phyloP scores from a whole-genome alignment of 1,140 invertebrate species.

The Zaprionus ornatus region DNA sequence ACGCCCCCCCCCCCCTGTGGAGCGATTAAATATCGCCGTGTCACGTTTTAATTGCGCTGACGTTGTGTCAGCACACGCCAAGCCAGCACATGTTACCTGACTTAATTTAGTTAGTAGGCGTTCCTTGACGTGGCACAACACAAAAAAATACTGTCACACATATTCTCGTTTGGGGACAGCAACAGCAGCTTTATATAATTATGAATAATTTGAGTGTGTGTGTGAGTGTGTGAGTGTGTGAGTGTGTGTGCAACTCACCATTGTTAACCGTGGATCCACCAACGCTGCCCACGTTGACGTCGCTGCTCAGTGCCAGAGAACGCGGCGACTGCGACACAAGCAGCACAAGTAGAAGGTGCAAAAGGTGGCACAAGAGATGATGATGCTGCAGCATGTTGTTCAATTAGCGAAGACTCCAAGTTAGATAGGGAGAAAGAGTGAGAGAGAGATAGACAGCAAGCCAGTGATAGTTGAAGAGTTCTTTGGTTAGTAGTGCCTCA shows the following conservation, averaged over 20 bases:
- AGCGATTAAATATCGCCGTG: constrained; percentile 23
- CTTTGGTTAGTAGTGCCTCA: not conserved
- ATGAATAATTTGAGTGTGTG: not conserved
- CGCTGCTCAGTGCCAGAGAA: constrained; percentile 52
- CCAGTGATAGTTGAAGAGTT: not conserved
- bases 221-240: not conserved
- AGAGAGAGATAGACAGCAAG: not conserved
- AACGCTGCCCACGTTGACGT: constrained; percentile 34
- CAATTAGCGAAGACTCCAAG: not conserved
- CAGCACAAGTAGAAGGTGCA: constrained; percentile 21
- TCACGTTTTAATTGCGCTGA: constrained; percentile 30
- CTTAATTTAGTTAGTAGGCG: constrained; percentile 45
- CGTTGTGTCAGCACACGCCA: not conserved
- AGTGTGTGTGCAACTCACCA: constrained; percentile 46
- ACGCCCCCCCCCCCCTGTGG: not conserved
- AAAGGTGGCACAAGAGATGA: not conserved
- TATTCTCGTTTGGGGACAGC: not conserved
- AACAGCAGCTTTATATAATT: constrained; percentile 1
- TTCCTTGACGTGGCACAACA: not conserved
- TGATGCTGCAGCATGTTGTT: constrained; percentile 45
- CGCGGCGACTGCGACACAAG: constrained; percentile 22
- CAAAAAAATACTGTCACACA: not conserved
- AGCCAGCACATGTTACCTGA: not conserved
- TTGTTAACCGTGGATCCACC: constrained; percentile 62
- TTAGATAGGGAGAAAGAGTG: not conserved